Evolutionary conservation across 2,797 vertebrate species (phyloP), one percentile per base, ranked within the genome.

Genomic region (Neosilurus mollespiculum): DNA sequence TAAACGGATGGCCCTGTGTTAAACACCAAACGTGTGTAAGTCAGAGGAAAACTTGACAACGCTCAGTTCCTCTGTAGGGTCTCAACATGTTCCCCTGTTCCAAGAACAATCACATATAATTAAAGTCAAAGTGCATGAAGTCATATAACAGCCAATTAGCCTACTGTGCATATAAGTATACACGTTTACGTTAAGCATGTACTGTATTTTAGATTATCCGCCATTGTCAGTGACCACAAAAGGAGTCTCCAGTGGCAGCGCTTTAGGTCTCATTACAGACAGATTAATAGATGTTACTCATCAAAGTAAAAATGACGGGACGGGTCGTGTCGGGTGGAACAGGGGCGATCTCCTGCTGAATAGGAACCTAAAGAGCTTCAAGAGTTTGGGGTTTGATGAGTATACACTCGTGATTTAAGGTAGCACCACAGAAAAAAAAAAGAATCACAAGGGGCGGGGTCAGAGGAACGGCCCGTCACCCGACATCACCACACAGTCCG

Each of bases 1-100:
- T 99, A 88, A 99, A 99, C 0, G 97, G 98, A 22, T 98, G 98
- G 76, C 98, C 98, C 97, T 99, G 65, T 2, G 37, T 61, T n/a
- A 15, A 77, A 8, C 9, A 49, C 37, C 37, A 62, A 4, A 16
- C 0, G 10, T 59, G 20, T 54, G 30, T 20, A 5, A 4, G 24
- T 53, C 53, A 26, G 16, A 26, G 49, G n/a, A 66, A 30, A 10
- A 16, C n/a, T 26, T 34, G 53, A 51, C 1, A 0, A 15, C 2
- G 15, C 18, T 34, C n/a, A 73, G 14, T 7, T 58, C 9, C 30
- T 54, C 14, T 54, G 51, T 72, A 72, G n/a, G 15, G 26, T 1
- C 43, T 24, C 18, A 2, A 10, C 67, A 49, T 4, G 18, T 22
- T 51, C 12, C 30, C 20, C 9, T 69, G 66, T 69, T 69, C 66